Evolutionary conservation across 2,888 invertebrate species (phyloP).

Genomic region (Oligia latruncula): DNA sequence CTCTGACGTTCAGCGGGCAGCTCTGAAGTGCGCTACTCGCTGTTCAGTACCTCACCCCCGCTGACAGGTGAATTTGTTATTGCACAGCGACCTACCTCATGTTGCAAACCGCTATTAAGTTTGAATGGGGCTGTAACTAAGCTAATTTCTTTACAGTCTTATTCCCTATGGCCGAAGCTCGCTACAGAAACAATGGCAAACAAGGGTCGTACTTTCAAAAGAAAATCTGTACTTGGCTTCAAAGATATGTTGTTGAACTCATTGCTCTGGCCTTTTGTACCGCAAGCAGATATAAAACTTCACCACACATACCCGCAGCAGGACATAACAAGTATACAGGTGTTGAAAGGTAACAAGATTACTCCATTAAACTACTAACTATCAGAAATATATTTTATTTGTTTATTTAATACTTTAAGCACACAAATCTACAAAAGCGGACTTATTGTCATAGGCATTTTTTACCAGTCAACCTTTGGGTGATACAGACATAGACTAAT

Average conservation of each 20-base stretch:
- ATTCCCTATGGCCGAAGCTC: constrained; percentile 61
- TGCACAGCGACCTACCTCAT: neutral
- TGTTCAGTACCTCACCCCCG: neutral
- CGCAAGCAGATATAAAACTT: constrained; percentile 54
- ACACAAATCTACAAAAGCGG: no score
- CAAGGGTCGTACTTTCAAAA: constrained; percentile 65
- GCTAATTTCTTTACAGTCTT: constrained; percentile 32
- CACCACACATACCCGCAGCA: constrained; percentile 38
- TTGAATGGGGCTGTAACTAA: neutral
- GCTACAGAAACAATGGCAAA: constrained; percentile 66
- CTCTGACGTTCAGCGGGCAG: neutral
- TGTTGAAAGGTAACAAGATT: constrained; percentile 72
- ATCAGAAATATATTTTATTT: neutral
- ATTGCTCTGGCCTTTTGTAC: constrained; percentile 71
- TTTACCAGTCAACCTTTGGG: no score
- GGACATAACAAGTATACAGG: constrained; percentile 66
- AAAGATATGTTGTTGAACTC: constrained; percentile 68
- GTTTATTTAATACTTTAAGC: no score
- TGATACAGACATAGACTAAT: no score
- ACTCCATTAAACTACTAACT: neutral
- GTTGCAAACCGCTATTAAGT: neutral
- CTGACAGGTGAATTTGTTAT: neutral
- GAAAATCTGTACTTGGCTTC: constrained; percentile 67
- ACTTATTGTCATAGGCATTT: no score
- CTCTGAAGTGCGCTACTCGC: neutral